These are phyloP conservation scores for Polyommatus iphigenia DNA, from an alignment of 2,888 invertebrate species.

Conservation along the genomic window DNA sequence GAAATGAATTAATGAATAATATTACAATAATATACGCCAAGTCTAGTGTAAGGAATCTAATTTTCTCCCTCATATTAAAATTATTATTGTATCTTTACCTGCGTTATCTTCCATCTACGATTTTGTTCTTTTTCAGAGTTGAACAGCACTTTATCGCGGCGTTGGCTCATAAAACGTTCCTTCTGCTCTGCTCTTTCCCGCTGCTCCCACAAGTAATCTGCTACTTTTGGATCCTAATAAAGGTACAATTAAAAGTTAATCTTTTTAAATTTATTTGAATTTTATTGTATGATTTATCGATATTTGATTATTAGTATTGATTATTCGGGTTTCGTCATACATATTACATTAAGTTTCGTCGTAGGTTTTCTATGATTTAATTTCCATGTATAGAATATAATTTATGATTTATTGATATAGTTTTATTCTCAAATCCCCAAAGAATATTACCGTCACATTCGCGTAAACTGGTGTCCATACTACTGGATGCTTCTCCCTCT, in stretches of 20 bases:
- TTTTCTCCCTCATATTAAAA: not conserved
- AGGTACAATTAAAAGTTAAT: not conserved
- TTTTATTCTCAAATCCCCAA: not conserved
- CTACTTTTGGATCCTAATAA: constrained; percentile 90
- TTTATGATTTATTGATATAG: not conserved
- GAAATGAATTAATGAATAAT: constrained; percentile 34
- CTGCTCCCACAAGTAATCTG: constrained; percentile 94
- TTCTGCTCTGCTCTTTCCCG: constrained; percentile 90
- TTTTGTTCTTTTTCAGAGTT: constrained; percentile 83
- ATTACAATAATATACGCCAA: not conserved
- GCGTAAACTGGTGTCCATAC: constrained; percentile 99
- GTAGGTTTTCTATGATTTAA: not conserved
- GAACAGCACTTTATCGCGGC: constrained; percentile 80
- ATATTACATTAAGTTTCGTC: not conserved
- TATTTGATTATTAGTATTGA: too few species aligned
- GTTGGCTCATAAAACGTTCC: constrained; percentile 85
- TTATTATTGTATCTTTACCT: constrained; percentile 50
- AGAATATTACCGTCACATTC: constrained; percentile 86
- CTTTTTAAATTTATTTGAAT: not conserved
- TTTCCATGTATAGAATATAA: not conserved
- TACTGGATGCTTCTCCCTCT: constrained; percentile 91
- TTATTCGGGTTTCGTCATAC: too few species aligned
- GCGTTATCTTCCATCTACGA: constrained; percentile 77
- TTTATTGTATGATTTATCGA: not conserved
- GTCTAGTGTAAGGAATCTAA: not conserved